A percentile compares a stretch with the other conserved stretches of the same genome.
These are phyloP conservation scores for Orthosia gothica DNA, from an alignment of 2,888 invertebrate species.

Conservation along the genomic window DNA sequence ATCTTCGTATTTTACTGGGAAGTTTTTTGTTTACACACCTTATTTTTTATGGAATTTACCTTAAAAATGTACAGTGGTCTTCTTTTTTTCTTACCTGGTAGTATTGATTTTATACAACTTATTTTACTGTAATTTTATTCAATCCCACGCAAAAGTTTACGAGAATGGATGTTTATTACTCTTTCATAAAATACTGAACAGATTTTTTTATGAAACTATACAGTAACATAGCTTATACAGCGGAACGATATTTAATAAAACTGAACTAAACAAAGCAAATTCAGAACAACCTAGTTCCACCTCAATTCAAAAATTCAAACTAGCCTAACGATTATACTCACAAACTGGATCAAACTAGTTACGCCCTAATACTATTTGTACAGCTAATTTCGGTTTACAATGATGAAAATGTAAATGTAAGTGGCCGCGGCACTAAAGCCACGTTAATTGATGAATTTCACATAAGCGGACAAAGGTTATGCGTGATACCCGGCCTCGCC, in stretches of 20 bases:
- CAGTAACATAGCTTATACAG: too few relatives aligned
- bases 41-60: not conserved
- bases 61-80: not conserved
- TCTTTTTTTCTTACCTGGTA: not conserved
- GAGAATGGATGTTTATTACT: too few relatives aligned
- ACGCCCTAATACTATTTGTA: conserved; percentile 41
- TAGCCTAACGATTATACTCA: not conserved
- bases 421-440: conserved; percentile 68
- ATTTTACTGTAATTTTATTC: too few relatives aligned
- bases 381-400: conserved; percentile 50
- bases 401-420: conserved; percentile 70
- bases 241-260: too few relatives aligned
- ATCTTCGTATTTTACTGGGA: conserved; percentile 39
- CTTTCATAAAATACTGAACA: too few relatives aligned
- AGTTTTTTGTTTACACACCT: conserved; percentile 20
- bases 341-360: conserved; percentile 36
- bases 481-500: conserved; percentile 78
- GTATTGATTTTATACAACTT: too few relatives aligned
- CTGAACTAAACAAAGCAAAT: too few relatives aligned
- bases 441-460: conserved; percentile 85
- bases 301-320: conserved; percentile 19
- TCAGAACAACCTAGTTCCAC: not conserved
- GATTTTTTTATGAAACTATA: too few relatives aligned
- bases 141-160: too few relatives aligned
- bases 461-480: conserved; percentile 78